These are phyloP conservation scores for Fringilla coelebs DNA, from an alignment of 2,797 vertebrate genomes.

Conservation along the genomic window DNA sequence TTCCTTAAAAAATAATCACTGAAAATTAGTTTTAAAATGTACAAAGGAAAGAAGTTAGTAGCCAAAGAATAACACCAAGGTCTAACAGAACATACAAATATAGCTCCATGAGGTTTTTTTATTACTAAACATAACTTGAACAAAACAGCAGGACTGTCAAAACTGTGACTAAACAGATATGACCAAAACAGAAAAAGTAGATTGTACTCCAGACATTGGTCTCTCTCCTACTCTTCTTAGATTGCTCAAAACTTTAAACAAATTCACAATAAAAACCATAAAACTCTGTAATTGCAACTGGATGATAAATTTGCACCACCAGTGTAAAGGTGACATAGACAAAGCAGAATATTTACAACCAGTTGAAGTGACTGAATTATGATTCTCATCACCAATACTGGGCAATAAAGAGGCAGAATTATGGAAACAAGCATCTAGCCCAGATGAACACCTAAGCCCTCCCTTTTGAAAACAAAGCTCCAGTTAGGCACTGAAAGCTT, in stretches of 20 bases:
- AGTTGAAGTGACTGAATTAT: not conserved
- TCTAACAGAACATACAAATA: not conserved
- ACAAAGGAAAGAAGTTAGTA: not conserved
- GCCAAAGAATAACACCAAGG: not conserved
- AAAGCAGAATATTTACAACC: not conserved
- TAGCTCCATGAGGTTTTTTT: not conserved
- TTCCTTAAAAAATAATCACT: not conserved
- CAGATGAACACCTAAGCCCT: not conserved
- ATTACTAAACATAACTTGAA: not conserved
- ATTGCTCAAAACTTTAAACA: not conserved
- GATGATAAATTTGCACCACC: not conserved
- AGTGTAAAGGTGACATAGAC: fast-evolving
- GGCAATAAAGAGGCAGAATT: not conserved
- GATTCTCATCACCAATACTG: not conserved
- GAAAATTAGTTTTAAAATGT: not conserved
- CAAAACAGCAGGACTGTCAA: not conserved
- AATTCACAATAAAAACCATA: not conserved
- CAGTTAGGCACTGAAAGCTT: not conserved
- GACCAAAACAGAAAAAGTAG: not conserved
- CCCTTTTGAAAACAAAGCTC: not conserved
- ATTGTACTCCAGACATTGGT: not conserved
- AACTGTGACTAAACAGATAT: not conserved
- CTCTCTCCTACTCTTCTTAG: not conserved
- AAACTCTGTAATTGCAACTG: not conserved
- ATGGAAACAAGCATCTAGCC: not conserved